Evolutionary conservation across 2,888 invertebrate genomes (phyloP).

Genomic region (Hydrotaea diabolus): DNA sequence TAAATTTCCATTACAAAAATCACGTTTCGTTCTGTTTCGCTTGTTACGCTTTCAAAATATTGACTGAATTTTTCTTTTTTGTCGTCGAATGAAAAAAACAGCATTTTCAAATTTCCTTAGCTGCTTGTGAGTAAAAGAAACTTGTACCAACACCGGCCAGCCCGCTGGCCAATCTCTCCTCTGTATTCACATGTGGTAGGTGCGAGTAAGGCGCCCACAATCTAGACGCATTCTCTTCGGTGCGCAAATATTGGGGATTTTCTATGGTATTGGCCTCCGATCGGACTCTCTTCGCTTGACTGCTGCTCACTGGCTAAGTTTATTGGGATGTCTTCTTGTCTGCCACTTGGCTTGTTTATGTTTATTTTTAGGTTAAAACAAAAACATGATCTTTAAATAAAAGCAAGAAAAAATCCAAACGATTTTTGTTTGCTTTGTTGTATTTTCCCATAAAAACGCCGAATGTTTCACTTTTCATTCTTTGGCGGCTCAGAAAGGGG

Average conservation of each 20-base stretch:
- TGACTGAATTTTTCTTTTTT: constrained; percentile 50
- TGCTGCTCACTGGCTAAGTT: neutral
- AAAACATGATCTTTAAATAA: constrained; percentile 39
- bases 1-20: neutral
- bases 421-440: constrained; percentile 15
- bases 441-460: constrained; percentile 33
- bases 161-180: too few species aligned
- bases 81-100: neutral
- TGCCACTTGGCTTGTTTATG: constrained; percentile 57
- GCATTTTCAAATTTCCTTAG: neutral
- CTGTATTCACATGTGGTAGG: too few species aligned
- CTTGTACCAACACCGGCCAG: too few species aligned
- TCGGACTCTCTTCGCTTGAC: neutral
- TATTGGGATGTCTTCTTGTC: constrained; percentile 51
- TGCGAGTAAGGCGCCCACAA: neutral
- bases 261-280: neutral
- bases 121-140: neutral
- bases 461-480: constrained; percentile 29
- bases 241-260: constrained; percentile 16
- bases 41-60: constrained; percentile 34
- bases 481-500: neutral
- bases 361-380: constrained; percentile 56
- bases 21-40: constrained; percentile 18
- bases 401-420: neutral
- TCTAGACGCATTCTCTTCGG: neutral